Base-by-base conservation (phyloP, 2,888 invertebrate genomes). In the Melieria omissa region DNA sequence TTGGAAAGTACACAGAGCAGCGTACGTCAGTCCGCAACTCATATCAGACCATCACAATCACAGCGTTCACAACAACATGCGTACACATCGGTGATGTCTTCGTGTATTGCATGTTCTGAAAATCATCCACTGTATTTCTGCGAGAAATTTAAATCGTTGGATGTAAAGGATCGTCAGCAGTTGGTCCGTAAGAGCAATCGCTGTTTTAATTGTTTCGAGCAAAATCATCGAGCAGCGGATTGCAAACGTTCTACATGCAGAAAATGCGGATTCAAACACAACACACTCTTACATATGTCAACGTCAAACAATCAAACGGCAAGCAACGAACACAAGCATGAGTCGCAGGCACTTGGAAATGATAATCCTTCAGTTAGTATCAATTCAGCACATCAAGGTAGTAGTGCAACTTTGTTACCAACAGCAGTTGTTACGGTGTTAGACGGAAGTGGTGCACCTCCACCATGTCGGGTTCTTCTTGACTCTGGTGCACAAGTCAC, bases 401-500 rank as follows among this genome's bases (percentile, higher is more conserved):
- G 0, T 12, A 63, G 16, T 5, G 52, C 65, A 7, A 71, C 57
- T 5, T 16, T 71, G 6, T 49, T 66, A n/a, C 71, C 74, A 45
- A 71, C 68, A 8, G 71, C 62, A 9, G n/a, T 71, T 9, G 65
- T 71, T 10, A 52, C 58, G 61, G 60, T 71, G 4, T 64, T 62
- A 42, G 69, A 65, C 29, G 58, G 9, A 4, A 61, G 9, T 14
- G 64, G 61, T 45, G n/a, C 16, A 14, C 29, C 62, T 16, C 68
- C 70, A 63, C 60, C 65, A 41, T 75, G 73, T 61, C 71, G 73
- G 7, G 74, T 64, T n/a, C 62, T 75, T 3, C 52, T 75, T 8
- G 74, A 75, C 65, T 73, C 72, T 42, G 74, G 73, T 45, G 70
- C 74, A 9, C 67, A 74, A 49, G 64, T 72, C 10, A 72, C 68